Evolutionary conservation across 2,797 vertebrate species (phyloP).

Genomic region (Scarus forsteni): DNA sequence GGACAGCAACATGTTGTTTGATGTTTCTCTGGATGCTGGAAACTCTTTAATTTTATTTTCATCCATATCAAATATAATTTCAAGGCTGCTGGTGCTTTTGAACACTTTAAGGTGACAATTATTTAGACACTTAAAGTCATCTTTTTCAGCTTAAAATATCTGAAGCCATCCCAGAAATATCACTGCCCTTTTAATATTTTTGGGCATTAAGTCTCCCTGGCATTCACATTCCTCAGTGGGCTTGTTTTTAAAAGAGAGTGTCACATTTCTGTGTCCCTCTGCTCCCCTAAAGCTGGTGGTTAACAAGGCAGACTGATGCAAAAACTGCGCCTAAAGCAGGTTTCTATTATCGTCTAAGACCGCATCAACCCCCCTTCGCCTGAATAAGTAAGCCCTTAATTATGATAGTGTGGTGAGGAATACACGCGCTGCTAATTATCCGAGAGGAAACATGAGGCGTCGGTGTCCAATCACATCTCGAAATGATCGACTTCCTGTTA

Average conservation of each 20-base stretch:
- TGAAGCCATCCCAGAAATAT: conserved; percentile 35
- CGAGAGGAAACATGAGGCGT: conserved; percentile 60
- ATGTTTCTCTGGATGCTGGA: conserved; percentile 22
- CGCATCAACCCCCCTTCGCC: conserved; percentile 42
- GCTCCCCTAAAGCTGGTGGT: conserved; percentile 1
- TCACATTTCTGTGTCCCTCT: conserved; percentile 18
- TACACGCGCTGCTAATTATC: conserved; percentile 66
- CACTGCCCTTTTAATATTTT: conserved; percentile 7
- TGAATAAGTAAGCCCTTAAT: conserved; percentile 73
- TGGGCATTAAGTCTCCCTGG: conserved; percentile 2
- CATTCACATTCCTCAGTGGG: neutral
- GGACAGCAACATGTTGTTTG: conserved; percentile 48
- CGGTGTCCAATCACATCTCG: conserved; percentile 55
- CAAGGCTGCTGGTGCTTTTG: conserved; percentile 21
- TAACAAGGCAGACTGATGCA: conserved; percentile 51
- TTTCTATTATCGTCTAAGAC: conserved; percentile 54
- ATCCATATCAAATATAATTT: conserved; percentile 46
- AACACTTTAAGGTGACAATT: conserved; percentile 38
- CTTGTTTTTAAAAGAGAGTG: conserved; percentile 15
- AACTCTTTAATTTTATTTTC: conserved; percentile 44
- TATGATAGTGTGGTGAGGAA: conserved; percentile 50
- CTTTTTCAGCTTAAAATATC: conserved; percentile 23
- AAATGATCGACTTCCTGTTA: conserved; percentile 52
- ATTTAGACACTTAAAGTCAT: conserved; percentile 25
- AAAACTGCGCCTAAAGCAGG: conserved; percentile 43